A percentile compares a stretch with the other conserved stretches of the same genome.
These are phyloP conservation scores for Zoanthus sansibaricus DNA, from an alignment of 92 coral and sea anemone genomes.

Conservation along the genomic window DNA sequence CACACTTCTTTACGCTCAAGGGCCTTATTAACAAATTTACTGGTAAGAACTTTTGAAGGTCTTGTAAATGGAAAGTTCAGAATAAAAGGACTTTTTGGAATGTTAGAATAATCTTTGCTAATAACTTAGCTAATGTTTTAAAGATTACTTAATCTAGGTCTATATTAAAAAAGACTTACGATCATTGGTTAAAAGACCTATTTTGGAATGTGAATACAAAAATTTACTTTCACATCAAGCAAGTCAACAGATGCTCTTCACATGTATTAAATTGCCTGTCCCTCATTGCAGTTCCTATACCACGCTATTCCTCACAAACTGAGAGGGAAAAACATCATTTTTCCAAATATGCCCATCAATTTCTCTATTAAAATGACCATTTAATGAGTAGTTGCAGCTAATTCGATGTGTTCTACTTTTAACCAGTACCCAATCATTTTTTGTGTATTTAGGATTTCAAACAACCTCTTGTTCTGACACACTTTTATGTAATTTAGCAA, in stretches of 20 bases:
- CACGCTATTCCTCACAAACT: neutral
- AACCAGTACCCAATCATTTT: neutral
- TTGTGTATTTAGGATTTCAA: neutral
- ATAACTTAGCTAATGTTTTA: neutral
- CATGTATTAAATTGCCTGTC: neutral
- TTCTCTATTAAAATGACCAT: neutral
- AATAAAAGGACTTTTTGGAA: neutral
- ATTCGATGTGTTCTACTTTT: neutral
- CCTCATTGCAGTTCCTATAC: neutral
- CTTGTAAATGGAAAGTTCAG: neutral
- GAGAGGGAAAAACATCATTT: neutral
- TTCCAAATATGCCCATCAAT: neutral
- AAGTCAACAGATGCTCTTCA: constrained; percentile 7
- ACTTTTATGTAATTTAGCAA: neutral
- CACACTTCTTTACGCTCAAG: too few relatives aligned
- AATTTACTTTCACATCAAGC: neutral
- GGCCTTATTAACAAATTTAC: too few relatives aligned
- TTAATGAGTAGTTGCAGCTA: neutral
- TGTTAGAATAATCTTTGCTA: neutral
- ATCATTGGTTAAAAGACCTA: neutral
- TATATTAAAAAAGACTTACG: neutral
- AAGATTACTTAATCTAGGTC: neutral
- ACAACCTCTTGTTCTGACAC: neutral
- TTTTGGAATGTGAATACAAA: too few relatives aligned
- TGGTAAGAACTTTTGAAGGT: too few relatives aligned